Conservation (phyloP, 2,113 vertebrate genomes). For the Pongo abelii region DNA sequence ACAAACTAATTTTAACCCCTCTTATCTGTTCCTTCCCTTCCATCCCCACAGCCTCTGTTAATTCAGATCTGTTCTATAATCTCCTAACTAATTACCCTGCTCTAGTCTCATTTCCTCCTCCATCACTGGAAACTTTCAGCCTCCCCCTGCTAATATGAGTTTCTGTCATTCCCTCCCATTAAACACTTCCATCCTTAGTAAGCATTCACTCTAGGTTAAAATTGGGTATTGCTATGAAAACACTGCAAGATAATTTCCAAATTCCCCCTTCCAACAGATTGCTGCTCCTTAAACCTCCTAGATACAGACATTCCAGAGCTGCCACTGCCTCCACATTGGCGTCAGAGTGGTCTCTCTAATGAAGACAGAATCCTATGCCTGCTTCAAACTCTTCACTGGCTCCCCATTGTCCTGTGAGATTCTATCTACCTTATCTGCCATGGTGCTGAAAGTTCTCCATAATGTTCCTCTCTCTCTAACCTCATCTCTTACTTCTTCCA, state of each 20-base stretch:
- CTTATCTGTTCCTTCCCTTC: background rate
- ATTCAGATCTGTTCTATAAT: background rate
- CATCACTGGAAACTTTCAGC: background rate
- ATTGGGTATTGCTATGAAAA: background rate
- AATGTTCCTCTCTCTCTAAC: background rate
- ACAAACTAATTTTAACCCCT: background rate
- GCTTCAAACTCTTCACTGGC: background rate
- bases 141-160: background rate
- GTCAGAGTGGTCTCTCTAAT: background rate
- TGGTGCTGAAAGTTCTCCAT: background rate
- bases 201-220: background rate
- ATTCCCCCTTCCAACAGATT: background rate
- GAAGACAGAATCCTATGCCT: background rate
- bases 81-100: too few species aligned
- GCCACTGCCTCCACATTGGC: background rate
- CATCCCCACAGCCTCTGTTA: background rate
- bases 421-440: background rate
- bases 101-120: background rate
- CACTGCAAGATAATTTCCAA: background rate
- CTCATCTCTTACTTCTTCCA: background rate
- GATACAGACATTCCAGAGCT: background rate
- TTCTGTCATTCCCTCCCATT: background rate
- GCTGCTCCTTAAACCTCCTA: background rate
- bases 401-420: background rate
- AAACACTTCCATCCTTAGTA: background rate